Evolutionary conservation across 2,888 invertebrate genomes (phyloP).

Genomic region (Saturnia japonica): DNA sequence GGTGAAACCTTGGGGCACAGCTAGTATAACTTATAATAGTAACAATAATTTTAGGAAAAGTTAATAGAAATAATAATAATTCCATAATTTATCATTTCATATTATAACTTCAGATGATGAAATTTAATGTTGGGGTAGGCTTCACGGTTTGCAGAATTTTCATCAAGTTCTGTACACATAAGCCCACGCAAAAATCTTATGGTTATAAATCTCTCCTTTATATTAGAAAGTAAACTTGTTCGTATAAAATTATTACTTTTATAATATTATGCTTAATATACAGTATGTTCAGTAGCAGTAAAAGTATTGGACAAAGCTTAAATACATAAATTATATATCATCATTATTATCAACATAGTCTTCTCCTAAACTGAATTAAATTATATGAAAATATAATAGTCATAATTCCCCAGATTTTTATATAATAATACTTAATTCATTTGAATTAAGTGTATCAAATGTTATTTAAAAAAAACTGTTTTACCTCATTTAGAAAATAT

Average conservation of each 20-base stretch:
- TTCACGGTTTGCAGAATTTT: background rate
- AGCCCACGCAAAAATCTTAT: conserved; percentile 8
- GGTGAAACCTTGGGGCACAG: too few relatives aligned
- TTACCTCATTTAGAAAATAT: conserved; percentile 34
- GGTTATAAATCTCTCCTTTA: background rate
- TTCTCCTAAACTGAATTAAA: background rate
- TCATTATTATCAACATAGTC: background rate
- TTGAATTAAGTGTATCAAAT: background rate
- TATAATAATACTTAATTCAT: background rate
- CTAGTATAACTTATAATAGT: too few relatives aligned
- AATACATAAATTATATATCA: background rate
- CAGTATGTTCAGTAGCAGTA: background rate
- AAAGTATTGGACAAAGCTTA: background rate
- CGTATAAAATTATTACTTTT: background rate
- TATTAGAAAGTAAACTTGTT: background rate
- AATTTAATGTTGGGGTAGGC: background rate
- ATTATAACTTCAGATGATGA: background rate
- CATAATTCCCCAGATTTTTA: background rate
- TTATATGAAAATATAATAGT: background rate
- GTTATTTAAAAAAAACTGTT: background rate
- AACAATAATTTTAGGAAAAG: too few relatives aligned
- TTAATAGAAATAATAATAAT: background rate
- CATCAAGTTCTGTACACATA: background rate
- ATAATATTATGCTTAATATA: background rate
- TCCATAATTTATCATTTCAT: background rate